phyloP scores from a whole-genome alignment of 2,113 vertebrate species.

The Calidris pugnax region DNA sequence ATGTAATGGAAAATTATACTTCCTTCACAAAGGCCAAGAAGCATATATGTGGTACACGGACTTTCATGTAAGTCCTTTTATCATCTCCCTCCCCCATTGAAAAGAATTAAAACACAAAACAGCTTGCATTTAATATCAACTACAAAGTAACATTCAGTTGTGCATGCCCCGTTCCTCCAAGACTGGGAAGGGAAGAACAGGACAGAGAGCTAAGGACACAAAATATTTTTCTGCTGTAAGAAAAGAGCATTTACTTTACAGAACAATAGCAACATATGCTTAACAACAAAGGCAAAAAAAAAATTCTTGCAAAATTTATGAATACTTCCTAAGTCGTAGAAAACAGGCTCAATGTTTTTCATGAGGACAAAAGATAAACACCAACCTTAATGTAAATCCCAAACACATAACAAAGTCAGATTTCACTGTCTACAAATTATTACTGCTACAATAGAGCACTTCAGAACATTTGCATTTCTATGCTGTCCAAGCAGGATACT shows the following conservation, averaged over 20 bases:
- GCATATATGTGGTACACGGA: background rate
- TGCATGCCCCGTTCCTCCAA: background rate
- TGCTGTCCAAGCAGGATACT: background rate
- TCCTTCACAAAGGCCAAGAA: background rate
- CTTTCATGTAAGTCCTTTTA: background rate
- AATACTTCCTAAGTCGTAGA: background rate
- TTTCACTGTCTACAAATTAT: background rate
- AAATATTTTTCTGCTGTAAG: background rate
- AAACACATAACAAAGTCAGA: background rate
- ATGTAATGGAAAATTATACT: background rate
- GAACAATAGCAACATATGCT: background rate
- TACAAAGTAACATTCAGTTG: background rate
- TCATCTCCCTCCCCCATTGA: accelerated
- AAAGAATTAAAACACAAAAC: background rate
- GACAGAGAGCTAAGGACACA: background rate
- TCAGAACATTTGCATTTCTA: constrained; percentile 7
- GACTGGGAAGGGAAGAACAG: background rate
- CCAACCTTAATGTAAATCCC: background rate
- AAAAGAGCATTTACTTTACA: background rate
- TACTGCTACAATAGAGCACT: background rate
- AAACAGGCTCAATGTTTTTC: background rate
- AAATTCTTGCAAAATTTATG: background rate
- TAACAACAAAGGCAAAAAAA: background rate
- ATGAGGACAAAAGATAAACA: background rate
- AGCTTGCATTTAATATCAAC: background rate